These are phyloP conservation scores for Gari tellinella DNA, from an alignment of 2,888 invertebrate genomes.

Conservation along the genomic window DNA sequence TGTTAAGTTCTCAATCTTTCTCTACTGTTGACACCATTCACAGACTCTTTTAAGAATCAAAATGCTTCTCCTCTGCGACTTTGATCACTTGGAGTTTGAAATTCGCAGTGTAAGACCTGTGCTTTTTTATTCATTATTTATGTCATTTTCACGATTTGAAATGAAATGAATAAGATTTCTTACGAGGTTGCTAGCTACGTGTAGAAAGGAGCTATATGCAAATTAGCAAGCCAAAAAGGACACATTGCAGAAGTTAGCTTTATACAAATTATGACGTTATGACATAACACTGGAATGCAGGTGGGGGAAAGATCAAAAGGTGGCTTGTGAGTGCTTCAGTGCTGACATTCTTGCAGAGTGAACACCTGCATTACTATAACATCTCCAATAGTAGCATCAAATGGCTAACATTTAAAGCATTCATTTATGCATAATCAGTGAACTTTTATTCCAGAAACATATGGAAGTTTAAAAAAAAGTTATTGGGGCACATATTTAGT, in stretches of 20 bases:
- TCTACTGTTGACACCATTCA: slow-evolving; percentile 1
- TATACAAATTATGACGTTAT: too few species aligned
- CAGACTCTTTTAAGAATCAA: neutral
- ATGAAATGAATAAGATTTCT: neutral
- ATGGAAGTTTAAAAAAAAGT: too few species aligned
- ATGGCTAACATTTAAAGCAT: too few species aligned
- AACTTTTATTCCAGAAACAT: too few species aligned
- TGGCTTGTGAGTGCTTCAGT: neutral
- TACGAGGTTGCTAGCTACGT: too few species aligned
- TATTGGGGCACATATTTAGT: too few species aligned
- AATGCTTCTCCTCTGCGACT: slow-evolving; percentile 1
- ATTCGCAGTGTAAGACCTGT: neutral
- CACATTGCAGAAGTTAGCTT: too few species aligned
- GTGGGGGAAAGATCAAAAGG: neutral
- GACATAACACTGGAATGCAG: too few species aligned
- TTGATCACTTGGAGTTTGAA: neutral
- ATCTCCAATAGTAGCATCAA: too few species aligned
- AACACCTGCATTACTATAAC: neutral
- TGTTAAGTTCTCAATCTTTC: neutral
- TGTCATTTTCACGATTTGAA: neutral
- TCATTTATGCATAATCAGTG: too few species aligned
- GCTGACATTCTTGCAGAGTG: neutral
- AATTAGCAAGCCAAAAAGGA: too few species aligned
- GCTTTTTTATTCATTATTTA: neutral
- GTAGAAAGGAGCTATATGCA: too few species aligned